phyloP scores from a whole-genome alignment of 2,113 vertebrate species.

The Colinus virginianus region DNA sequence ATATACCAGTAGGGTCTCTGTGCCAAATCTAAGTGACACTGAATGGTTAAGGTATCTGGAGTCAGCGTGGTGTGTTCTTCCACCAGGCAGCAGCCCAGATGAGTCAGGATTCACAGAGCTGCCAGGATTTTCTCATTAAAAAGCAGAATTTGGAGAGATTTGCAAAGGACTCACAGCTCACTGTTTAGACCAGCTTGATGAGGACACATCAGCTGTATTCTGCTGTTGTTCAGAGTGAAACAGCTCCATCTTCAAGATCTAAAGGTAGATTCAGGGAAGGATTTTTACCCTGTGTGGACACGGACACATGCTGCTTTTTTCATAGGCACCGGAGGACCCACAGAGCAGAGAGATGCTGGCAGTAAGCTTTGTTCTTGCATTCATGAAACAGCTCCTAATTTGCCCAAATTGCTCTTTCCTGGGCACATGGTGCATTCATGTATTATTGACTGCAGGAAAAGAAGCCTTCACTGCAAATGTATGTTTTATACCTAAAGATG shows the following conservation, averaged over 20 bases:
- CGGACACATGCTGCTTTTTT: neutral
- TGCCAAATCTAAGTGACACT: neutral
- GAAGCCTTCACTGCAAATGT: neutral
- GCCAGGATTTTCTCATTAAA: neutral
- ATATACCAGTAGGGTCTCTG: neutral
- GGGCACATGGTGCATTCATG: neutral
- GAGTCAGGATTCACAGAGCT: neutral
- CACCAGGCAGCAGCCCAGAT: neutral
- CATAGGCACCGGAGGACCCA: neutral
- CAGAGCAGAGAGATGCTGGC: neutral
- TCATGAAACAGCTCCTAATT: neutral
- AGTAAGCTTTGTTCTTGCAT: neutral
- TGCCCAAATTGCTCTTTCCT: neutral
- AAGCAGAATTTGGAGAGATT: neutral
- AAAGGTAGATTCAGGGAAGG: neutral
- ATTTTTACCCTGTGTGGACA: neutral
- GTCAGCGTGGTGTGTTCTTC: neutral
- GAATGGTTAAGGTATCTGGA: neutral
- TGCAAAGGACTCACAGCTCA: rapidly evolving
- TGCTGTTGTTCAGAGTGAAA: neutral
- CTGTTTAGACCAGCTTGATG: neutral
- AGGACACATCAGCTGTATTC: neutral
- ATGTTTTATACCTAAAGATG: neutral
- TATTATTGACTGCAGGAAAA: neutral
- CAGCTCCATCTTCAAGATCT: neutral